These are phyloP conservation scores for Drosophila lacteicornis DNA, from an alignment of 1,140 invertebrate species.

Conservation along the genomic window DNA sequence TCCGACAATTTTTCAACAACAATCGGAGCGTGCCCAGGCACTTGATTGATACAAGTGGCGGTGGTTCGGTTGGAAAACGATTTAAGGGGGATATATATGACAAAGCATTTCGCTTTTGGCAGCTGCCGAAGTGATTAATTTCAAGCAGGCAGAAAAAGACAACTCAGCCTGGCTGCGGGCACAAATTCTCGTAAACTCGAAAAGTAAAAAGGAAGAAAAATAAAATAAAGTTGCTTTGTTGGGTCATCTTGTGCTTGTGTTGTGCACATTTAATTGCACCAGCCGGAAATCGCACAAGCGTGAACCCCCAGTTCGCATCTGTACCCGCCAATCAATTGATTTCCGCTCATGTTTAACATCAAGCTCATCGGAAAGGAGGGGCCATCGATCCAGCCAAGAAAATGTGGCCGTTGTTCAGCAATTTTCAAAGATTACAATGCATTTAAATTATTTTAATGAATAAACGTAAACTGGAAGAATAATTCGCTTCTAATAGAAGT, in stretches of 20 bases:
- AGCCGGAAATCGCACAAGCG: conserved; percentile 38
- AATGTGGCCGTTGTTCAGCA: background rate
- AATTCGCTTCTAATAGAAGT: too few relatives aligned
- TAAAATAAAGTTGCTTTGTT: conserved; percentile 4
- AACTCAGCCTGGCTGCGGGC: background rate
- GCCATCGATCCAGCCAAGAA: background rate
- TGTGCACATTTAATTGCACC: conserved; percentile 48
- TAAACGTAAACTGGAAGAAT: too few relatives aligned
- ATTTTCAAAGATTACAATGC: background rate
- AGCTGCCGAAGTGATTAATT: conserved; percentile 75
- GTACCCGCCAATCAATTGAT: conserved; percentile 48
- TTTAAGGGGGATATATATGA: conserved; percentile 71
- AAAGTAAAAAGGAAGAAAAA: background rate
- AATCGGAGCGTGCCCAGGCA: conserved; percentile 69
- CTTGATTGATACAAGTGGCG: conserved; percentile 72
- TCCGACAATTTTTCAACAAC: conserved; percentile 79
- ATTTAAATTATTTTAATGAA: too few relatives aligned
- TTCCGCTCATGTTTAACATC: conserved; percentile 26
- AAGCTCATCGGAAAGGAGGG: background rate
- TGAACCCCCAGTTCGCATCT: conserved; percentile 24
- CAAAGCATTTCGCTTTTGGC: conserved; percentile 73
- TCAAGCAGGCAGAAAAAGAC: conserved; percentile 31
- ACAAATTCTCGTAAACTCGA: background rate
- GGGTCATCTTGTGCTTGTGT: background rate
- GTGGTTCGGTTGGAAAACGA: conserved; percentile 39